These are phyloP conservation scores for Uropetala carovei DNA, from an alignment of 2,888 invertebrate species.

Conservation along the genomic window DNA sequence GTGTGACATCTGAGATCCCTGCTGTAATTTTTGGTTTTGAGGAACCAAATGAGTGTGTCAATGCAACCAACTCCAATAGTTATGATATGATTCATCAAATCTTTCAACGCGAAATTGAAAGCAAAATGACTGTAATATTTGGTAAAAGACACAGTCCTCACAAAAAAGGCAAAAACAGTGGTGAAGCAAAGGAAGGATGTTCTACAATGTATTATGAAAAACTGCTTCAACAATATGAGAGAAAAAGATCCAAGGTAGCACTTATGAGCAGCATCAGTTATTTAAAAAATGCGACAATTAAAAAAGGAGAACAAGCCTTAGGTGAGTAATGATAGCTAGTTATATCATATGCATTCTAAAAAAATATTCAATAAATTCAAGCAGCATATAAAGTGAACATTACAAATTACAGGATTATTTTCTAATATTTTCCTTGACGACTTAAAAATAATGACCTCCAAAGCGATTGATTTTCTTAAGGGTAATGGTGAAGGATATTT, in stretches of 20 bases:
- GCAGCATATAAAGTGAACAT: not conserved
- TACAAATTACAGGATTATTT: slow-evolving; percentile 10
- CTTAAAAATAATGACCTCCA: not conserved
- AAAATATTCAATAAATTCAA: not conserved
- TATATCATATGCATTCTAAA: not conserved
- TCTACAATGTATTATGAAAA: not conserved
- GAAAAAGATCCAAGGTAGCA: not conserved
- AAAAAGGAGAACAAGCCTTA: not conserved
- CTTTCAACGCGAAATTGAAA: not conserved
- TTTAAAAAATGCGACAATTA: not conserved
- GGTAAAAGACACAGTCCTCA: not conserved
- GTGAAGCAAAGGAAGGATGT: not conserved
- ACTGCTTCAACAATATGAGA: not conserved
- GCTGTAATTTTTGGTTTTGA: not conserved
- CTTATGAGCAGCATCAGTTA: not conserved
- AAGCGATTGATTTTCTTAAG: not conserved
- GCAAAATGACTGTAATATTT: not conserved
- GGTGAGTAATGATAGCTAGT: not conserved
- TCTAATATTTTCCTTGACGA: not conserved
- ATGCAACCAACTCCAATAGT: not conserved
- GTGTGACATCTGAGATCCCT: not conserved
- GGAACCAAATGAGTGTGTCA: not conserved
- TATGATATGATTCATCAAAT: not conserved
- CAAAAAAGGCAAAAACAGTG: too few species aligned
- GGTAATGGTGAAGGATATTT: slow-evolving; percentile 32